These are phyloP conservation scores for Gallinago media DNA, from an alignment of 2,113 vertebrate genomes.

Conservation along the genomic window DNA sequence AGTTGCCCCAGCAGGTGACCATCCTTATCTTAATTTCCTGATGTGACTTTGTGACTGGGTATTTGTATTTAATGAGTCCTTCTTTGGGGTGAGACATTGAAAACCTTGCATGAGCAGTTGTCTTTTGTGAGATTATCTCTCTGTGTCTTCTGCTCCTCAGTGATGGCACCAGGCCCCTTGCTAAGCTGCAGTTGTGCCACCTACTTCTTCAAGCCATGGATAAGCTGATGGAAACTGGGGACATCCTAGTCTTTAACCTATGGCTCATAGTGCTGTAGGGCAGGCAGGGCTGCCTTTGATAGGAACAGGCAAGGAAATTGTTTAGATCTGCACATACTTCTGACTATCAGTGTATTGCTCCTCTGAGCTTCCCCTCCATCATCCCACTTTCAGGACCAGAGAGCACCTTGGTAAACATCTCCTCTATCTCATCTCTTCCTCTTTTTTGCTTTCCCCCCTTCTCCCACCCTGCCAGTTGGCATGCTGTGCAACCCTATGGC, in stretches of 20 bases:
- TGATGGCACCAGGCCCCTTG: neutral
- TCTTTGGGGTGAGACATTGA: neutral
- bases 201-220: neutral
- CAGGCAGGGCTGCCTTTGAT: neutral
- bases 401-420: neutral
- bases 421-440: accelerated
- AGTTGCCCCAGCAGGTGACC: neutral
- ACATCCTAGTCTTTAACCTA: neutral
- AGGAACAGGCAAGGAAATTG: neutral
- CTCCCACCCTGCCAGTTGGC: neutral
- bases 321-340: accelerated
- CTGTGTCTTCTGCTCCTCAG: neutral
- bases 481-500: accelerated
- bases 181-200: neutral
- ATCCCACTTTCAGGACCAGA: too few species aligned
- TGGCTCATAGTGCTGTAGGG: neutral
- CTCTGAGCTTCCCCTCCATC: neutral
- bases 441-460: neutral
- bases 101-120: neutral
- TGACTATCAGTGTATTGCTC: neutral
- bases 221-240: neutral
- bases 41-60: neutral
- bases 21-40: neutral
- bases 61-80: neutral
- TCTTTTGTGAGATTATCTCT: neutral